These are phyloP conservation scores for Allophyes oxyacanthae DNA, from an alignment of 2,888 invertebrate species.

Conservation along the genomic window DNA sequence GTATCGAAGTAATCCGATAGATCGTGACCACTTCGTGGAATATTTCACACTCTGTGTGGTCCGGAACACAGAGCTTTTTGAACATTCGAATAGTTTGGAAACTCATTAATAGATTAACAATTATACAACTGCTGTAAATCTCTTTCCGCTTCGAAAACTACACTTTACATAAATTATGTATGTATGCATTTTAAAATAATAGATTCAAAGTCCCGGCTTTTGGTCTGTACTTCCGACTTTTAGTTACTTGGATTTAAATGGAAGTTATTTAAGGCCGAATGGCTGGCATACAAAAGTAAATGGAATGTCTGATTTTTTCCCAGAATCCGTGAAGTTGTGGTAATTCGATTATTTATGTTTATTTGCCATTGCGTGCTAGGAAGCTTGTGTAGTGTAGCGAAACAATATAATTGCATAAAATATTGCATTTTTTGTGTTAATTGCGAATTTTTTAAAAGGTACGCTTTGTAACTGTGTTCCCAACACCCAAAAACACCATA, in stretches of 20 bases:
- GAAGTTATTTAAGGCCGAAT: constrained; percentile 31
- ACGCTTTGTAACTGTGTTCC: constrained; percentile 1
- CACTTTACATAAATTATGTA: constrained; percentile 48
- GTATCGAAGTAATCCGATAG: constrained; percentile 55
- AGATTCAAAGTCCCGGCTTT: constrained; percentile 7
- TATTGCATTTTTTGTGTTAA: constrained; percentile 22
- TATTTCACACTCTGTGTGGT: constrained; percentile 67
- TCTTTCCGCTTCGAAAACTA: constrained; percentile 26
- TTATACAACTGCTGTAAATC: constrained; percentile 51
- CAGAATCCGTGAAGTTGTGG: constrained; percentile 32
- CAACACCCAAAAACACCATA: constrained; percentile 27
- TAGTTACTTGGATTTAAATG: constrained; percentile 24
- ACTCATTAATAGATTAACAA: constrained; percentile 56
- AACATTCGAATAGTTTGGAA: constrained; percentile 42
- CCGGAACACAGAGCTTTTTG: constrained; percentile 1
- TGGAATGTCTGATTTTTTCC: constrained; percentile 27
- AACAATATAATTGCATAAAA: constrained; percentile 38
- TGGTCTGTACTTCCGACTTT: constrained; percentile 20
- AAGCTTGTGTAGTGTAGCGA: constrained; percentile 36
- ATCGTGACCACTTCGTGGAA: constrained; percentile 67
- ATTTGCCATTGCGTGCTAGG: constrained; percentile 35
- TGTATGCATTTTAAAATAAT: constrained; percentile 39
- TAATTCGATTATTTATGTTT: constrained; percentile 29
- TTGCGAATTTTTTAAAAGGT: constrained; percentile 2
- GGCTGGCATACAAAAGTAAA: constrained; percentile 12